Base-by-base conservation (phyloP, 2,888 invertebrate genomes). In the Liposcelis brunnea region DNA sequence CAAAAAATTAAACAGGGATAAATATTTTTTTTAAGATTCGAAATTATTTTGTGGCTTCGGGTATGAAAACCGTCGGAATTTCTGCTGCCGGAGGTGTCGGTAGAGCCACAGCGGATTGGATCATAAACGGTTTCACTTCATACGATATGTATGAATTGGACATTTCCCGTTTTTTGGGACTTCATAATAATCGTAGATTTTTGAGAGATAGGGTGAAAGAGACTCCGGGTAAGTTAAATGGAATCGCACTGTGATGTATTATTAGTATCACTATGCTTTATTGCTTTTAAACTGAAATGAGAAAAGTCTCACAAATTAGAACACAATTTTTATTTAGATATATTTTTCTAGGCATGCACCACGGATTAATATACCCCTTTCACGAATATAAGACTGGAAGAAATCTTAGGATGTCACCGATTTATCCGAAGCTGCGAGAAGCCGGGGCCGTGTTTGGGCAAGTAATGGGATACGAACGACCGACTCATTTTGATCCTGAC, bases 391-490 rank as follows among this genome's bases (percentile, higher is more conserved):
- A 77, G 58, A 87, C 83, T 1, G 86, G 91, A 0, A 72, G 93
- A 44, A 90, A 91, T 61, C 66, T 97, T 12, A 70, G 97, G 44
- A 84, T 90, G 74, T 94, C 94, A 0, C 94, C 95, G 0, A 85
- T 97, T 50, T 94, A 91, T 67, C 87, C 93, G 0, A 82, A 87
- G 48, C 66, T 95, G 12, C 74, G 83, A 51, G 86, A 86, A 59
- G 84, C 82, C 8, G 94, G 94, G 0, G 97, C 91, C 1, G 83
- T 91, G 5, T 97, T 97, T 60, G 90, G 91, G 0, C 94, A 95
- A 62, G 86, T 89, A 21, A 95, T 95, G 91, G 95, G 95, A 0
- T 97, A 95, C 61, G 97, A 97, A 62, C 69, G 95, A 50, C 93
- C 95, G 0, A 76, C 84, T 31, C 95, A 86, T 77, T 97, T 94